Conservation (phyloP, 2,113 vertebrate species). For the Alethe castanea region DNA sequence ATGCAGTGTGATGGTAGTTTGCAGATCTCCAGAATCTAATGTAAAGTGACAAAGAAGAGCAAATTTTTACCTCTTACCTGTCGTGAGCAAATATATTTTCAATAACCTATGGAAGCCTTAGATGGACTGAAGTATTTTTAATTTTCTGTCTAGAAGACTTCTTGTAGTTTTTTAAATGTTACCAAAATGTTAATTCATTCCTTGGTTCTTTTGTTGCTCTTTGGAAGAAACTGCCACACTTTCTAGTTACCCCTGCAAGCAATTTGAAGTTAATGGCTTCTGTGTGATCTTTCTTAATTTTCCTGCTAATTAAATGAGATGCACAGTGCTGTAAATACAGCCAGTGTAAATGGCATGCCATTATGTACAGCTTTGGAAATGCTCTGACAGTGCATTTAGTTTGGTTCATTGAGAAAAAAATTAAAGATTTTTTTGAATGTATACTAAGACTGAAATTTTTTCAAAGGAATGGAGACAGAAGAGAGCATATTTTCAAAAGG, state of each 20-base stretch:
- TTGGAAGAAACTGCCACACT: not conserved
- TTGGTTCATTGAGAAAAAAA: not conserved
- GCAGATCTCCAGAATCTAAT: not conserved
- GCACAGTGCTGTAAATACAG: not conserved
- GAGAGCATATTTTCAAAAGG: not conserved
- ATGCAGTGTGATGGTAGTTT: not conserved
- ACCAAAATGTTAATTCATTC: not conserved
- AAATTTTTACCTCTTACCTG: not conserved
- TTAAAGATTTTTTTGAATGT: not conserved
- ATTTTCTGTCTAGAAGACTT: not conserved
- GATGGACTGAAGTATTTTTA: not conserved
- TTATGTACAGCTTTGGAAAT: not conserved
- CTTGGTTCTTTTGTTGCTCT: not conserved
- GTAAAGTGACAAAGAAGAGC: not conserved
- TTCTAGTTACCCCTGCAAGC: constrained; percentile 37
- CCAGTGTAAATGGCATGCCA: not conserved
- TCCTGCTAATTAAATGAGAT: constrained; percentile 19
- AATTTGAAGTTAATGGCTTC: constrained; percentile 6
- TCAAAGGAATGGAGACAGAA: not conserved
- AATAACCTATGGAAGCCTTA: not conserved
- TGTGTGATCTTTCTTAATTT: not conserved
- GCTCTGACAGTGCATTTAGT: not conserved
- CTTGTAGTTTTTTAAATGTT: not conserved
- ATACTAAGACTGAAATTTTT: not conserved
- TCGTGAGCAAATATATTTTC: not conserved